Evolutionary conservation across 2,797 vertebrate genomes (phyloP).

Genomic region (Vireo griseus): DNA sequence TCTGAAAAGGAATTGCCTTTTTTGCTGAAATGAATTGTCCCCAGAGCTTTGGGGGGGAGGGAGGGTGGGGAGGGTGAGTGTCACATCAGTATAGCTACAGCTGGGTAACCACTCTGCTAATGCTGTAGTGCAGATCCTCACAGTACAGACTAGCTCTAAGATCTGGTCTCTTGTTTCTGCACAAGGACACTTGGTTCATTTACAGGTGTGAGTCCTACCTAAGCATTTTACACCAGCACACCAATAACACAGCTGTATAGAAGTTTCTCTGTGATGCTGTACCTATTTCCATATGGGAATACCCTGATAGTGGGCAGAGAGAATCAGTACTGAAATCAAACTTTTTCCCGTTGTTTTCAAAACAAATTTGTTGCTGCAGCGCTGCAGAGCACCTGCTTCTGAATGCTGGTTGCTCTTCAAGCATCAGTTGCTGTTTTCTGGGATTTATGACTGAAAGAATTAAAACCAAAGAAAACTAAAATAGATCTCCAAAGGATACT

Average conservation of each 20-base stretch:
- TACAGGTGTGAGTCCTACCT: not conserved
- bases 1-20: not conserved
- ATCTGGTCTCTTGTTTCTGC: not conserved
- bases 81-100: not conserved
- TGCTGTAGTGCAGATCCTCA: not conserved
- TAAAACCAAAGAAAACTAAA: slow-evolving; percentile 38
- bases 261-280: not conserved
- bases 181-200: not conserved
- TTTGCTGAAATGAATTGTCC: not conserved
- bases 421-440: not conserved
- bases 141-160: not conserved
- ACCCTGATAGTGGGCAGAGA: not conserved
- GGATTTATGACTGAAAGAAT: slow-evolving; percentile 35
- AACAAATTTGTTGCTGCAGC: not conserved
- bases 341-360: not conserved
- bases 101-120: not conserved
- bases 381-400: not conserved
- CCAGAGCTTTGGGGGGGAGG: not conserved
- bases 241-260: not conserved
- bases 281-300: not conserved
- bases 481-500: not conserved
- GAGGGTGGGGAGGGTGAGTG: not conserved
- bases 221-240: not conserved
- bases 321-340: not conserved
- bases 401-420: not conserved